phyloP scores from a whole-genome alignment of 2,113 vertebrate species.

The Neomonachus schauinslandi region DNA sequence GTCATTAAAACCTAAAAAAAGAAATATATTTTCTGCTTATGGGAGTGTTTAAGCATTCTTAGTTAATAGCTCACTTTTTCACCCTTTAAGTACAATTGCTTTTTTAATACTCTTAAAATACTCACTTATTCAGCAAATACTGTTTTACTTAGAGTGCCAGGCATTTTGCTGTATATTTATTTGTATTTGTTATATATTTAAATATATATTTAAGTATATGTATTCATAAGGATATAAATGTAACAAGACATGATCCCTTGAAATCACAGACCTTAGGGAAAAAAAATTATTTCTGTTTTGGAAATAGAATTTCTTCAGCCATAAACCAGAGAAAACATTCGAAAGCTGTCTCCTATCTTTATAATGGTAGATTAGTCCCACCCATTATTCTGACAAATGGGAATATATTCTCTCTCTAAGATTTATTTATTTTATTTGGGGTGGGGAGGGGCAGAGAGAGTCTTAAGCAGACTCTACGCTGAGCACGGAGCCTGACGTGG shows the following conservation, averaged over 20 bases:
- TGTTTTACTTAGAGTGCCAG: background rate
- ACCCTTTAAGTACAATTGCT: background rate
- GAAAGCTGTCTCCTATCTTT: background rate
- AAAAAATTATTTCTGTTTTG: background rate
- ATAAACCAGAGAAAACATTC: constrained; percentile 27
- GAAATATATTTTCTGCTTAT: background rate
- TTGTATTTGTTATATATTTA: background rate
- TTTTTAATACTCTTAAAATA: constrained; percentile 47
- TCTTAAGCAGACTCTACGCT: background rate
- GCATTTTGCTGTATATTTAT: background rate
- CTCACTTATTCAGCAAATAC: background rate
- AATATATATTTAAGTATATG: background rate
- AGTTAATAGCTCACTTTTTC: background rate
- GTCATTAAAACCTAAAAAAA: background rate
- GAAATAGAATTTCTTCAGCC: constrained; percentile 34
- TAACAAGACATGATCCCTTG: background rate
- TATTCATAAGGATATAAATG: background rate
- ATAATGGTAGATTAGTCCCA: background rate
- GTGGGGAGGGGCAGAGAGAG: background rate
- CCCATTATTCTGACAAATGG: background rate
- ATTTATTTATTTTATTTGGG: background rate
- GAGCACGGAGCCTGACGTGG: background rate
- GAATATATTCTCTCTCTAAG: background rate
- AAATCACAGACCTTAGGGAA: background rate
- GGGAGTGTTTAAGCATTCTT: constrained; percentile 9